Percentiles rank a stretch among this genome's conserved stretches.
Conservation (phyloP, 1,140 invertebrate species). For the Panulirus ornatus region DNA sequence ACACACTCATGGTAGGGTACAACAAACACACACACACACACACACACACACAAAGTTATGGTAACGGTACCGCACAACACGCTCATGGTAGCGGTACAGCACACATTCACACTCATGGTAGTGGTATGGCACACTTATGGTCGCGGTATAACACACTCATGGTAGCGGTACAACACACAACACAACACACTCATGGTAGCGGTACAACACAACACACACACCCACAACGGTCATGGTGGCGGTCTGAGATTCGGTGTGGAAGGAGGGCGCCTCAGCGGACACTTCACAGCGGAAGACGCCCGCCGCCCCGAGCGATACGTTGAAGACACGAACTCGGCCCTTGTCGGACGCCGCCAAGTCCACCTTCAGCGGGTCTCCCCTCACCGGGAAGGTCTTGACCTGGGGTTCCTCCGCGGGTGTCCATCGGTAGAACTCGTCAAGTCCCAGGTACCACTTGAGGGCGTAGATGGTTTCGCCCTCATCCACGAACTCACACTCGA, state of each 20-base stretch:
- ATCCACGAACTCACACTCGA: slow-evolving; percentile 16
- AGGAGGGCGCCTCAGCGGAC: slow-evolving; percentile 86
- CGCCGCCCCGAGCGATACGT: slow-evolving; percentile 81
- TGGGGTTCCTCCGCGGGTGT: slow-evolving; percentile 45
- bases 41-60: neutral
- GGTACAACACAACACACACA: slow-evolving; percentile 52
- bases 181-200: too few species aligned
- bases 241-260: slow-evolving; percentile 77
- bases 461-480: slow-evolving; percentile 20
- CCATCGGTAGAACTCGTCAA: too few species aligned
- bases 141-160: too few species aligned
- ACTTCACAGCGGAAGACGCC: slow-evolving; percentile 88
- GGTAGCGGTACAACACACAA: too few species aligned
- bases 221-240: slow-evolving; percentile 70
- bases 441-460: slow-evolving; percentile 39
- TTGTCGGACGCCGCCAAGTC: slow-evolving; percentile 26
- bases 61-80: too few species aligned
- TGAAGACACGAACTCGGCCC: slow-evolving; percentile 29
- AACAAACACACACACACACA: too few species aligned
- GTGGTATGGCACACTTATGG: too few species aligned
- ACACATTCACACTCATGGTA: neutral
- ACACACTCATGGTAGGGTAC: too few species aligned
- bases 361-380: slow-evolving; percentile 32
- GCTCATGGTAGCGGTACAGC: neutral
- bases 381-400: slow-evolving; percentile 51